Base-by-base conservation (phyloP, 2,113 vertebrate species). In the Xenotilapia leptura region DNA sequence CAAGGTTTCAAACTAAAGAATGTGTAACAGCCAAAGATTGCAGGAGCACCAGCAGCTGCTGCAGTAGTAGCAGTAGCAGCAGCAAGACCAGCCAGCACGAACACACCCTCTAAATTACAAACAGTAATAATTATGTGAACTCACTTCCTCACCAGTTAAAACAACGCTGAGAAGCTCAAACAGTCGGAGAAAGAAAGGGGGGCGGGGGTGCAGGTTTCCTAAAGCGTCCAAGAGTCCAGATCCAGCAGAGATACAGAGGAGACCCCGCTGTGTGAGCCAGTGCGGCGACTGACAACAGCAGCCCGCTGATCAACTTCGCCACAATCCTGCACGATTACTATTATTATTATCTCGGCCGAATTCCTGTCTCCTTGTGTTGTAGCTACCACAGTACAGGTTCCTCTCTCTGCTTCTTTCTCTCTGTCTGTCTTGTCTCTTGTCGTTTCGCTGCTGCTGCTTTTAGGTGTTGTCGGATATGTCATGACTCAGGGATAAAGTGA, bases 91-190 rank as follows among this genome's bases (percentile, higher is more conserved):
- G 68, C 21, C 33, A 14, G 17, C 11, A 51, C 21, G 73, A 88
- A 79, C 79, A 85, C 92, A 88, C 85, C 77, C 80, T 85, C 47
- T 26, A 55, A 33, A 92, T 62, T 90, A 89, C 80, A 91, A 90
- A 89, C 86, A 93, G 82, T 86, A 83, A 89, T 87, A 70, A 92
- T 90, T 33, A 84, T 42, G 83, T 3, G 33, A 70, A 90, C 70
- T 54, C 88, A 93, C 92, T 92, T 95, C 91, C 94, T 95, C 92
- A 94, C 90, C 92, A 84, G 90, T 89, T 88, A 13, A 81, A 85
- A 90, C 87, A 87, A 40, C 62, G 87, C 49, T 49, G 82, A 62
- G 91, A 85, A 47, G 68, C 68, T 84, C 60, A 68, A 36, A 85
- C 89, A 87, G 40, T 31, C 60, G 26, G 28, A 42, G 62, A 6